Conservation (phyloP, 2,888 invertebrate genomes). For the Sphinx pinastri region DNA sequence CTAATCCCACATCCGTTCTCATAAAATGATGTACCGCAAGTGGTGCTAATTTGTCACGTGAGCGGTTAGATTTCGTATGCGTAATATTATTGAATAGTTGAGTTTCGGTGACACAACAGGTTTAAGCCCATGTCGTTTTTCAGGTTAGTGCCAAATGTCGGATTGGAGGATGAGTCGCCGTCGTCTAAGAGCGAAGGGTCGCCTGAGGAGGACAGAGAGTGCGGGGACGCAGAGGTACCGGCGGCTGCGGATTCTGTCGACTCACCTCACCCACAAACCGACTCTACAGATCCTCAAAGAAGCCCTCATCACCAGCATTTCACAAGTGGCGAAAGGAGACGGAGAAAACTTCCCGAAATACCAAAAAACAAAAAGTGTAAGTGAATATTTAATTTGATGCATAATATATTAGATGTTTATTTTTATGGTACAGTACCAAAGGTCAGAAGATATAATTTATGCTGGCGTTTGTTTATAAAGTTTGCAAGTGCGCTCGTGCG, state of each 20-base stretch:
- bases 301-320: slow-evolving; percentile 72
- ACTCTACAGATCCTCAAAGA: slow-evolving; percentile 58
- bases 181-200: slow-evolving; percentile 90
- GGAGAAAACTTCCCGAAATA: slow-evolving; percentile 94
- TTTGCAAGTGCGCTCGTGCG: slow-evolving; percentile 51
- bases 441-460: slow-evolving; percentile 33
- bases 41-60: slow-evolving; percentile 47
- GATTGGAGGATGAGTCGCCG: slow-evolving; percentile 91
- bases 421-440: slow-evolving; percentile 27
- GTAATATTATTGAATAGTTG: slow-evolving; percentile 18
- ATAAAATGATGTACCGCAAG: slow-evolving; percentile 31
- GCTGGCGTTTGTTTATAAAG: slow-evolving; percentile 31
- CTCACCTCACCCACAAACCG: slow-evolving; percentile 60
- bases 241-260: slow-evolving; percentile 48
- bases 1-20: slow-evolving; percentile 7
- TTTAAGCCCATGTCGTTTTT: slow-evolving; percentile 35
- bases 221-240: slow-evolving; percentile 78
- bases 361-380: slow-evolving; percentile 95
- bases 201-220: slow-evolving; percentile 85
- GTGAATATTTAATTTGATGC: slow-evolving; percentile 48
- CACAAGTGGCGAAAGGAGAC: slow-evolving; percentile 85
- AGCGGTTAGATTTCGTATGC: slow-evolving; percentile 32
- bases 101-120: neutral
- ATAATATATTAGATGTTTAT: neutral
- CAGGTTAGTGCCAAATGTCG: slow-evolving; percentile 93